Evolutionary conservation across 2,888 invertebrate species (phyloP).

Genomic region (Tubiluchus corallicola): DNA sequence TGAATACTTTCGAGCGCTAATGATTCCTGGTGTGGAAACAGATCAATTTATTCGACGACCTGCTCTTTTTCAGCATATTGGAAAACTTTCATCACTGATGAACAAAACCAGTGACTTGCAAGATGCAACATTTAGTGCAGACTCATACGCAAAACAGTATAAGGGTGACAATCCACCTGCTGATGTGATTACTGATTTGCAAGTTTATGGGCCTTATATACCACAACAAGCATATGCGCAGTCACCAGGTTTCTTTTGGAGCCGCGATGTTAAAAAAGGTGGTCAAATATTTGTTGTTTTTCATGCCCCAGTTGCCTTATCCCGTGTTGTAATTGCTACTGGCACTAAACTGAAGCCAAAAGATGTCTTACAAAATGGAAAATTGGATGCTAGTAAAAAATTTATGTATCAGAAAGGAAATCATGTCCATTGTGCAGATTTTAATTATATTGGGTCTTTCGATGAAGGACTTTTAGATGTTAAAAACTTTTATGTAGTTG

Average conservation of each 20-base stretch:
- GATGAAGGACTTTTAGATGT: slow-evolving; percentile 21
- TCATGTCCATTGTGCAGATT: slow-evolving; percentile 18
- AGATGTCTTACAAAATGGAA: slow-evolving; percentile 20
- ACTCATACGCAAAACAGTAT: slow-evolving; percentile 14
- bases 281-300: slow-evolving; percentile 25
- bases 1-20: slow-evolving; percentile 15
- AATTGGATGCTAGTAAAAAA: slow-evolving; percentile 17
- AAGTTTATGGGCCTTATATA: slow-evolving; percentile 19
- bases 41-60: slow-evolving; percentile 16
- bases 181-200: slow-evolving; percentile 23
- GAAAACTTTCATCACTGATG: slow-evolving; percentile 23
- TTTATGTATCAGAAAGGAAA: slow-evolving; percentile 13
- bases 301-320: slow-evolving; percentile 18
- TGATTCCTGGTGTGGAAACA: neutral
- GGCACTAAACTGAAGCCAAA: slow-evolving; percentile 19
- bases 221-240: slow-evolving; percentile 23
- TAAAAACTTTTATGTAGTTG: slow-evolving; percentile 13
- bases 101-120: slow-evolving; percentile 24
- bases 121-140: slow-evolving; percentile 21
- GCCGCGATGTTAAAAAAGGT: slow-evolving; percentile 19
- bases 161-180: slow-evolving; percentile 26
- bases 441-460: slow-evolving; percentile 17
- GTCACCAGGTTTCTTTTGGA: slow-evolving; percentile 28
- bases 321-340: slow-evolving; percentile 21
- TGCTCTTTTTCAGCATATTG: slow-evolving; percentile 23